phyloP scores from a whole-genome alignment of 2,113 vertebrate species.

The Erythrocercus mccallii region DNA sequence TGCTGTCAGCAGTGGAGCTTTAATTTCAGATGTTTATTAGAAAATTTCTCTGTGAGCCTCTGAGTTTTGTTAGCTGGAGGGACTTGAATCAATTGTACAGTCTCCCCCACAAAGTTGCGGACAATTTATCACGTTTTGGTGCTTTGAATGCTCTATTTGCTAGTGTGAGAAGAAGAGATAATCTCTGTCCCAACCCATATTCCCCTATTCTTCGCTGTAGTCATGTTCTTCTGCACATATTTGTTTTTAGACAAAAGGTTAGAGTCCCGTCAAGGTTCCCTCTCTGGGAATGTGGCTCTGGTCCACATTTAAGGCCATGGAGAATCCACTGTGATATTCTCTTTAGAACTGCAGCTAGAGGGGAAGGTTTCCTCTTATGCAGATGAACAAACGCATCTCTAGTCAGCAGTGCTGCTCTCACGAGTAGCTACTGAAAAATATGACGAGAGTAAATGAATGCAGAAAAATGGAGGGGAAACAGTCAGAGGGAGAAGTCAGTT shows the following conservation, averaged over 20 bases:
- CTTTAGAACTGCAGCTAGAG: not conserved
- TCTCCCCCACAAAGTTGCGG: not conserved
- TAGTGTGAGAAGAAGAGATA: not conserved
- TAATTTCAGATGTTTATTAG: constrained; percentile 66
- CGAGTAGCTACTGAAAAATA: constrained; percentile 4
- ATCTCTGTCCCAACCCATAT: not conserved
- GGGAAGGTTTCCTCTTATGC: not conserved
- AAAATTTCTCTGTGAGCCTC: constrained; percentile 41
- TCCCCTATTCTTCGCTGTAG: not conserved
- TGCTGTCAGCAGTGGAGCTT: constrained; percentile 60
- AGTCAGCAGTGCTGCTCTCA: not conserved
- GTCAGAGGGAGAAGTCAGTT: not conserved
- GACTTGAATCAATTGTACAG: constrained; percentile 9
- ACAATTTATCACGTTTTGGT: not conserved
- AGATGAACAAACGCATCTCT: not conserved
- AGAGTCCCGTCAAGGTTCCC: not conserved
- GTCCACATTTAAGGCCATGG: not conserved
- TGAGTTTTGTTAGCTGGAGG: constrained; percentile 41
- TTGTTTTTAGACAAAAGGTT: not conserved
- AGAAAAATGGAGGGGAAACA: constrained; percentile 32
- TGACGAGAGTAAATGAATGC: not conserved
- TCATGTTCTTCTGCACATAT: not conserved
- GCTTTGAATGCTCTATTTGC: not conserved
- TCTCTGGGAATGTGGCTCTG: not conserved
- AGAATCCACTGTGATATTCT: not conserved